Evolutionary conservation across 2,113 vertebrate genomes (phyloP).

Genomic region (Cnemophilus loriae): DNA sequence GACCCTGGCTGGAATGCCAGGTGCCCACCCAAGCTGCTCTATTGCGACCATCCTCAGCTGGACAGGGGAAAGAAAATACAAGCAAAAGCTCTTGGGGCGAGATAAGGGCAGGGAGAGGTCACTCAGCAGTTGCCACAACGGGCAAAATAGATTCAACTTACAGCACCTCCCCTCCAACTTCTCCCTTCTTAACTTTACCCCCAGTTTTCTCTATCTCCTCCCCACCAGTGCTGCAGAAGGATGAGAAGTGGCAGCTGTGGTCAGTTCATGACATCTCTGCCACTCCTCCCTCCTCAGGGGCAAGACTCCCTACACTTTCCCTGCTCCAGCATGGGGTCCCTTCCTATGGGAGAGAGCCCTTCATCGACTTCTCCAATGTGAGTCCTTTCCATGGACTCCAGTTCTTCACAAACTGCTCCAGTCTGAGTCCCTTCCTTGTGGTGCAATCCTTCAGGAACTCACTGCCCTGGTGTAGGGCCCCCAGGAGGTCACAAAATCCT

Average conservation of each 20-base stretch:
- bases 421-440: neutral
- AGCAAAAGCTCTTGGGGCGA: rapidly evolving
- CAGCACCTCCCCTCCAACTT: neutral
- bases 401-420: neutral
- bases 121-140: neutral
- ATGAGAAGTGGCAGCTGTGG: neutral
- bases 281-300: neutral
- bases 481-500: neutral
- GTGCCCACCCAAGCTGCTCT: neutral
- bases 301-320: too few relatives aligned
- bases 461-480: too few relatives aligned
- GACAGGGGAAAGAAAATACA: neutral
- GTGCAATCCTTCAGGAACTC: neutral
- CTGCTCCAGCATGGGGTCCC: neutral
- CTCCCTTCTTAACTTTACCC: neutral
- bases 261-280: neutral
- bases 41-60: neutral
- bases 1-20: neutral
- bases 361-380: rapidly evolving
- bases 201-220: neutral
- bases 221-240: neutral
- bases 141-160: neutral
- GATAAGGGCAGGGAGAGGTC: neutral
- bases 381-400: neutral
- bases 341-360: neutral